phyloP scores from a whole-genome alignment of 2,888 invertebrate species.

The Phyllotreta striolata region DNA sequence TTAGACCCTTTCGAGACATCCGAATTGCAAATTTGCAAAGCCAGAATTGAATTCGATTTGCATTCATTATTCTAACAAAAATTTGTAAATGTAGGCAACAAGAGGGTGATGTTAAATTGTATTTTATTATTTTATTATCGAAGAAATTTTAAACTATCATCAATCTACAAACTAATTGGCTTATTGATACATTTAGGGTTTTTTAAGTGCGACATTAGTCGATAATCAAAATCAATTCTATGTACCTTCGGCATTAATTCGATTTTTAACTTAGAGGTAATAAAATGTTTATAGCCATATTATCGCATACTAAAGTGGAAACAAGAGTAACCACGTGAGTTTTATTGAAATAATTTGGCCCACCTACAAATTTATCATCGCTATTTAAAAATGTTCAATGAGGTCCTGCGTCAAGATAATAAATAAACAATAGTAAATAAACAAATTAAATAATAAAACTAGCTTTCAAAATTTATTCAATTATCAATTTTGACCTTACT shows the following conservation, averaged over 20 bases:
- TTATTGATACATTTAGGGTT: constrained; percentile 2
- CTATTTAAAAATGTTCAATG: too few species aligned
- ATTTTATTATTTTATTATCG: constrained; percentile 29
- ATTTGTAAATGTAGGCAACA: too few species aligned
- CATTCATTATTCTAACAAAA: not conserved
- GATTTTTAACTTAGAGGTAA: constrained; percentile 12
- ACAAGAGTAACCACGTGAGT: constrained; percentile 1
- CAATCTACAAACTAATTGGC: not conserved
- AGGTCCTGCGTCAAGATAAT: too few species aligned
- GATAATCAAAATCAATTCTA: constrained; percentile 16
- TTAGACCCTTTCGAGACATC: constrained; percentile 5
- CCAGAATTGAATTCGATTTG: constrained; percentile 6
- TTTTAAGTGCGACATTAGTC: constrained; percentile 9
- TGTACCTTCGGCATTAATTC: constrained; percentile 2
- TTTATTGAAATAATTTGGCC: constrained; percentile 6
- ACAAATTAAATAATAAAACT: too few species aligned
- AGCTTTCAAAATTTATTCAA: too few species aligned
- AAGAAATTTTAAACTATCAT: constrained; percentile 7
- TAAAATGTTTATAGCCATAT: constrained; percentile 13
- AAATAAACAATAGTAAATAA: too few species aligned
- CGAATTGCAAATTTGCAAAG: constrained; percentile 11
- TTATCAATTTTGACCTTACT: too few species aligned
- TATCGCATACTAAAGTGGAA: constrained; percentile 13
- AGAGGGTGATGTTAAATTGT: too few species aligned
- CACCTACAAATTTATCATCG: constrained; percentile 3